Evolutionary conservation across 2,888 invertebrate species (phyloP), one percentile per base, ranked within the genome.

Genomic region (Mechanitis mazaeus): DNA sequence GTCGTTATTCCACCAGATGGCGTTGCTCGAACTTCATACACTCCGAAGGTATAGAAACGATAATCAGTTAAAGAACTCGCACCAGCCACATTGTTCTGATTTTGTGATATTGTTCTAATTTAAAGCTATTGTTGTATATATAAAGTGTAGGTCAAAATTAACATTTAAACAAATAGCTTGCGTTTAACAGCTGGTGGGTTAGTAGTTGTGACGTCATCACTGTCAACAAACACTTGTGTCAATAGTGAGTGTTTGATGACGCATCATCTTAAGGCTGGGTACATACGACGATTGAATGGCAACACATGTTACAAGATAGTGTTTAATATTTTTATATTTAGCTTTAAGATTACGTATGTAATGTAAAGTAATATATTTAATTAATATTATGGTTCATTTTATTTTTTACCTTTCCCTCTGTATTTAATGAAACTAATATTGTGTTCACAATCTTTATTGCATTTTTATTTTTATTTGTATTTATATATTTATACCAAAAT

Each of bases 261-360:
- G 38, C 45, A n/a, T 12, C 31, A 33, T 42, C 55, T 38, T 57
- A 50, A 61, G 61, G 55, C 61, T 58, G 61, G 57, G 57, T 54
- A 56, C 65, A 64, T 60, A 67, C 56, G 46, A 61, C 28, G 54
- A 47, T 33, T 69, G 75, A 74, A 77, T 68, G 76, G 75, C 76
- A 74, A 73, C 76, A 72, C 68, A 70, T 69, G 70, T 72, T 70
- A 67, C 64, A 67, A 72, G 72, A 70, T 70, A 71, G 72, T 78
- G 83, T 85, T 81, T 72, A 80, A 87, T 89, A 89, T 89, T 89
- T 89, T 89, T 89, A 80, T 89, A 89, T 86, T 79, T 87, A 87
- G 81, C 64, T 58, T 59, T 89, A 89, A 88, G 88, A 77, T 77
- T 81, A 82, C 83, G 64, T 55, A 56, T 63, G 58, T 79, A 79